These are phyloP conservation scores for Germaria angustata DNA, from an alignment of 2,888 invertebrate species.

Conservation along the genomic window DNA sequence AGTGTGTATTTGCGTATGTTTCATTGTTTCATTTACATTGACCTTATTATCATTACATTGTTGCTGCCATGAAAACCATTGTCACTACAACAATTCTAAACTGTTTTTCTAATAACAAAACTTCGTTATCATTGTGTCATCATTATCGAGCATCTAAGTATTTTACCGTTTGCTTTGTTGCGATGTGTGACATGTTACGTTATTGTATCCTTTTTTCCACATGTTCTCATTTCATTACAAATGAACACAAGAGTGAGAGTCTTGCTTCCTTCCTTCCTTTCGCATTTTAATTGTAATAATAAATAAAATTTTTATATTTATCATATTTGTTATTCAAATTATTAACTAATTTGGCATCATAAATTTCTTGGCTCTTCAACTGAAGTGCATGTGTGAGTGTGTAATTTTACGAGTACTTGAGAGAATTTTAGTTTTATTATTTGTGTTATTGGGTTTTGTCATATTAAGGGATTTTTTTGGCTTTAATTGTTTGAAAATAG, in stretches of 20 bases:
- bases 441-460: conserved; percentile 25
- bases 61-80: not conserved
- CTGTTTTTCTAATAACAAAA: not conserved
- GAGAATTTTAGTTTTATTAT: conserved; percentile 25
- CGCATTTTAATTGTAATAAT: not conserved
- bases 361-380: conserved; percentile 15
- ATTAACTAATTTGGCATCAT: conserved; percentile 63
- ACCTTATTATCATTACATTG: conserved; percentile 31
- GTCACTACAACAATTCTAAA: not conserved
- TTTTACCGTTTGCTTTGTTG: not conserved
- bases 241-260: too few relatives aligned
- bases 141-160: not conserved
- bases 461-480: too few relatives aligned
- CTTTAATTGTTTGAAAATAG: conserved; percentile 8
- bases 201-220: too few relatives aligned
- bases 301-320: too few relatives aligned
- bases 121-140: not conserved
- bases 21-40: conserved; percentile 31
- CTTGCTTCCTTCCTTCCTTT: not conserved
- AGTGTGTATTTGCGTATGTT: not conserved
- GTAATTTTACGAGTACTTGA: not conserved
- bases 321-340: conserved; percentile 44
- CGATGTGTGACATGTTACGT: not conserved
- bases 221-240: too few relatives aligned
- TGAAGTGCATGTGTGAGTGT: not conserved